A percentile compares a stretch with the other conserved stretches of the same genome.
These are phyloP conservation scores for Potorous gilbertii DNA, from an alignment of 2,797 vertebrate genomes.

Conservation along the genomic window DNA sequence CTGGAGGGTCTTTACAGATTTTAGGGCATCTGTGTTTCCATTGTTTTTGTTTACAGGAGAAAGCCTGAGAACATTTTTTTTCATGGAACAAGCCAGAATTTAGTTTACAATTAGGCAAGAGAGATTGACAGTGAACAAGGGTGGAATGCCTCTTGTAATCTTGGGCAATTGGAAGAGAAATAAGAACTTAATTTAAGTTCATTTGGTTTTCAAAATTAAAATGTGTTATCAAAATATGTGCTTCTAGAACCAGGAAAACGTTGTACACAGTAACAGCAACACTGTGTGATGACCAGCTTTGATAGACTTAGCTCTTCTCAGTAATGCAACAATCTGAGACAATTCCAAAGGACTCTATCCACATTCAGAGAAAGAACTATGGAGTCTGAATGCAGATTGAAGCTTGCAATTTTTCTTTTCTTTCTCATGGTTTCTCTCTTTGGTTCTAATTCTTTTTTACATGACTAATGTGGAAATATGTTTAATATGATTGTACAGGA, in stretches of 20 bases:
- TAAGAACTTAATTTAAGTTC: conserved; percentile 19
- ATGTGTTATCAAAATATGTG: neutral
- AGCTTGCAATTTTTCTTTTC: too few relatives aligned
- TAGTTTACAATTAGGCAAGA: conserved; percentile 79
- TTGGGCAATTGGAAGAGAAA: conserved; percentile 47
- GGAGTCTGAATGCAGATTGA: too few relatives aligned
- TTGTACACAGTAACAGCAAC: too few relatives aligned
- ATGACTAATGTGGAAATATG: too few relatives aligned
- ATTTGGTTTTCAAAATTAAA: conserved; percentile 36
- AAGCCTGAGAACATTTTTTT: conserved; percentile 79
- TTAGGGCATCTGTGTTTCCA: conserved; percentile 73
- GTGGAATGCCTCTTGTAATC: conserved; percentile 61
- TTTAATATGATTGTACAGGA: too few relatives aligned
- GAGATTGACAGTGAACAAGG: conserved; percentile 38
- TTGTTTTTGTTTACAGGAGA: conserved; percentile 77
- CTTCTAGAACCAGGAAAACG: neutral
- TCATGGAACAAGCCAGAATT: conserved; percentile 71
- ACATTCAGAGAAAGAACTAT: too few relatives aligned
- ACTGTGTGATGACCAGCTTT: too few relatives aligned
- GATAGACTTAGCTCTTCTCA: too few relatives aligned
- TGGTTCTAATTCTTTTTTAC: too few relatives aligned
- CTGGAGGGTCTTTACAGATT: conserved; percentile 44
- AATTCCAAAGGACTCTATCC: too few relatives aligned
- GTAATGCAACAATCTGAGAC: too few relatives aligned
- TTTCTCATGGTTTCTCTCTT: too few relatives aligned